phyloP scores from a whole-genome alignment of 2,797 vertebrate species.

The Phylloscopus collybita region DNA sequence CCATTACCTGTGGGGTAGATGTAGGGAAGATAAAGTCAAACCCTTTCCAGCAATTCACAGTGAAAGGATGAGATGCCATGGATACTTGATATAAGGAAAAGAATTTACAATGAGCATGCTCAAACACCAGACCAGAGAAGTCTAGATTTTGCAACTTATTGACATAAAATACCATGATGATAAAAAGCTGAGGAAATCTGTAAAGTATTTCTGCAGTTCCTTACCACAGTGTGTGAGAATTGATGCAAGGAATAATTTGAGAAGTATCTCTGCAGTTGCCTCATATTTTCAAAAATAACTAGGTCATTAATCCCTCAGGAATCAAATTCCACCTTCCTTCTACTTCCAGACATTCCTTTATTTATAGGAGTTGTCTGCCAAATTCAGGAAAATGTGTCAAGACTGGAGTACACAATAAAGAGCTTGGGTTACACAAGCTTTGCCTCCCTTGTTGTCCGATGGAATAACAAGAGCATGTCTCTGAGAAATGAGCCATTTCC shows the following conservation, averaged over 20 bases:
- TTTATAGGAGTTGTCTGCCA: neutral
- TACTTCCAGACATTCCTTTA: neutral
- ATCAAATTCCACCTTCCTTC: neutral
- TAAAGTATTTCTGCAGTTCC: neutral
- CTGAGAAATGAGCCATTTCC: neutral
- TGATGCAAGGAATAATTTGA: neutral
- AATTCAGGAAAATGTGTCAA: neutral
- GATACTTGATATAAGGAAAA: neutral
- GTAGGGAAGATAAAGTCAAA: neutral
- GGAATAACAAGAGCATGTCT: neutral
- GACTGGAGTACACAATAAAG: neutral
- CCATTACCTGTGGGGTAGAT: neutral
- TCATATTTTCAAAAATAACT: neutral
- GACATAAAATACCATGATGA: neutral
- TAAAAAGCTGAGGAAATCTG: neutral
- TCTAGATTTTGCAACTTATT: neutral
- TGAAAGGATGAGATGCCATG: neutral
- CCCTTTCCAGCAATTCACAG: neutral
- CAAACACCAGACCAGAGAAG: neutral
- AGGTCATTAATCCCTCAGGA: neutral
- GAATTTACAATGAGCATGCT: accelerated
- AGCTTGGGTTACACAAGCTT: neutral
- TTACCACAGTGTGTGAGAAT: neutral
- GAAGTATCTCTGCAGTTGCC: neutral
- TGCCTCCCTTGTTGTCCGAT: neutral